These are phyloP conservation scores for Pristionchus pacificus DNA, from an alignment of 1,140 invertebrate species.

Conservation along the genomic window DNA sequence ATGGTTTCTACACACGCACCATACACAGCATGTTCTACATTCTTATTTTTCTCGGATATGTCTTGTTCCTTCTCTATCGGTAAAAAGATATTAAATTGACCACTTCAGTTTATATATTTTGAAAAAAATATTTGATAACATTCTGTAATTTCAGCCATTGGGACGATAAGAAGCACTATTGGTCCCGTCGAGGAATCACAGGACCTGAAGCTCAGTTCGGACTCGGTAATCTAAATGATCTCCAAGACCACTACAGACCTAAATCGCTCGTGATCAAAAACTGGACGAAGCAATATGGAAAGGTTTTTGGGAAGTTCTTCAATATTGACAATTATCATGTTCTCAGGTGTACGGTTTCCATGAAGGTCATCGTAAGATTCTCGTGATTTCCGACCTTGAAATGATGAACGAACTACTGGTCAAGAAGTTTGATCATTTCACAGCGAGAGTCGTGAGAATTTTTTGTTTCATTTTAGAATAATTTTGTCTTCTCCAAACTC, in stretches of 20 bases:
- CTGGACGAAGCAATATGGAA: conserved; percentile 15
- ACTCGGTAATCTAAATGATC: conserved; percentile 57
- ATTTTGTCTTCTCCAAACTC: neutral
- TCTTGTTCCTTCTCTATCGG: no score
- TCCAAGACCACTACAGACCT: conserved; percentile 40
- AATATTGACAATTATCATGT: conserved; percentile 50
- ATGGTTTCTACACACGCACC: no score
- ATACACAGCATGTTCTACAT: no score
- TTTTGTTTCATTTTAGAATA: conserved; percentile 2
- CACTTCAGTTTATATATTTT: no score
- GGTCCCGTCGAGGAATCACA: conserved; percentile 55
- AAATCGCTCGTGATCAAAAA: neutral
- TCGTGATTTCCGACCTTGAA: conserved; percentile 59
- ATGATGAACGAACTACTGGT: conserved; percentile 60
- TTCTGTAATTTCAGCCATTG: no score
- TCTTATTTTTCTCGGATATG: no score
- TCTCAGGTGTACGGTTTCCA: conserved; percentile 59
- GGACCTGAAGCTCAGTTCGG: conserved; percentile 58
- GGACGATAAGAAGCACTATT: no score
- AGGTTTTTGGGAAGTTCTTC: conserved; percentile 33
- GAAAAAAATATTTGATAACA: no score
- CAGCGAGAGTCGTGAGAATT: conserved; percentile 57
- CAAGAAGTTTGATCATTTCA: conserved; percentile 61
- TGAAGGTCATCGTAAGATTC: conserved; percentile 49
- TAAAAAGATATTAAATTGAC: no score